These are phyloP conservation scores for Elysia crispata DNA, from an alignment of 2,888 invertebrate species.

Conservation along the genomic window DNA sequence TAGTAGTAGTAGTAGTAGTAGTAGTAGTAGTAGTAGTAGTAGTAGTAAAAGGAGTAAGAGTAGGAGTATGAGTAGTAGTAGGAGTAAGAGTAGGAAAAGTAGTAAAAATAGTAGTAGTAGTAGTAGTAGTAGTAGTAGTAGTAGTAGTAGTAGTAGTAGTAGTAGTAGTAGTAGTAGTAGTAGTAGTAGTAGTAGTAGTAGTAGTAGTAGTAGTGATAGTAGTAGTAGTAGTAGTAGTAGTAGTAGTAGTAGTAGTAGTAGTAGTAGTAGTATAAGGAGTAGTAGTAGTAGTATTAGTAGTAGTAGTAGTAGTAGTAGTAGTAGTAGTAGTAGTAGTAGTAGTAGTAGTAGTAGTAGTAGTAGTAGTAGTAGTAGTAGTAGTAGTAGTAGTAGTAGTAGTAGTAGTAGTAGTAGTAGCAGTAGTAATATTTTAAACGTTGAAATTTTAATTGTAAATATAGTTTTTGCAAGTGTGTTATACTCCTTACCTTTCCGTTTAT, in stretches of 20 bases:
- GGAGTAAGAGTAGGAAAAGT: no score
- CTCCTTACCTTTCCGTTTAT: no score
- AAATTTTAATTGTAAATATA: neutral
- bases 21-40: no score
- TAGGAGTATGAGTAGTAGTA: no score
- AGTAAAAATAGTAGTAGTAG: neutral
- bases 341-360: slow-evolving; percentile 4
- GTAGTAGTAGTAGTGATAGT: slow-evolving; percentile 1
- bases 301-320: slow-evolving; percentile 9
- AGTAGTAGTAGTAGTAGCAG: slow-evolving; percentile 4
- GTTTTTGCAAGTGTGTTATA: neutral
- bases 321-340: slow-evolving; percentile 9
- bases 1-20: neutral
- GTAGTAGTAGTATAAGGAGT: no score
- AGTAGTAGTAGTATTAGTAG: no score
- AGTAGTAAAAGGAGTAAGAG: no score
- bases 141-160: slow-evolving; percentile 9
- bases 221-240: slow-evolving; percentile 4
- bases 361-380: slow-evolving; percentile 4
- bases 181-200: slow-evolving; percentile 9
- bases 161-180: slow-evolving; percentile 9
- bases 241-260: slow-evolving; percentile 9
- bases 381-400: slow-evolving; percentile 9
- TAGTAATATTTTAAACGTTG: neutral
- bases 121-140: slow-evolving; percentile 9